Percentiles rank a stretch among this genome's conserved stretches.
phyloP scores from a whole-genome alignment of 2,113 vertebrate genomes.

The Halichoerus grypus region DNA sequence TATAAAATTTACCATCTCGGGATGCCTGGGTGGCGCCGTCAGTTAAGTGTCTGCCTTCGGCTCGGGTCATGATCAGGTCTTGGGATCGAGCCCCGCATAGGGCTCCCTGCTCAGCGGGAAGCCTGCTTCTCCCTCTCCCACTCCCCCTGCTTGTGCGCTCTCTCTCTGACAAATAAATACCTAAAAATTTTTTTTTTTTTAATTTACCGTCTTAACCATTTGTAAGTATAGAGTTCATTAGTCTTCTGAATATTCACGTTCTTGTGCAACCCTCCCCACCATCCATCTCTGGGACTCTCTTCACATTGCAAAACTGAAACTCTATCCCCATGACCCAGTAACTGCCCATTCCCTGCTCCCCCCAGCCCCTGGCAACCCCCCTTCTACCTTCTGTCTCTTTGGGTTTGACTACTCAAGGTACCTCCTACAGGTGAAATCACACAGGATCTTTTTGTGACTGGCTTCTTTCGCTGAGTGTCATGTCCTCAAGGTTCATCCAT shows the following conservation, averaged over 20 bases:
- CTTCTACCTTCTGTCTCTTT: not conserved
- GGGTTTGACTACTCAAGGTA: not conserved
- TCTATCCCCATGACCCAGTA: not conserved
- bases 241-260: too few species aligned
- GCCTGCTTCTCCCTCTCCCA: not conserved
- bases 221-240: not conserved
- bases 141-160: not conserved
- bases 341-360: accelerated
- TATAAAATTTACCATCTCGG: not conserved
- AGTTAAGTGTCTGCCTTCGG: not conserved
- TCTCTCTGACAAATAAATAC: too few species aligned
- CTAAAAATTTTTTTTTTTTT: not conserved
- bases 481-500: not conserved
- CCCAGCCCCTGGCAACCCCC: not conserved
- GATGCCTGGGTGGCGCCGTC: accelerated
- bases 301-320: not conserved
- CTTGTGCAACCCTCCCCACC: not conserved
- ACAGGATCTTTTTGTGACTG: not conserved
- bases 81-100: too few species aligned
- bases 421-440: not conserved
- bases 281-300: not conserved
- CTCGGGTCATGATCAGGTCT: too few species aligned
- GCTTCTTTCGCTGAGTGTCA: not conserved
- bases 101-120: too few species aligned
- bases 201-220: not conserved